Evolutionary conservation across 2,113 vertebrate species (phyloP).

Genomic region (Cynoglossus semilaevis): DNA sequence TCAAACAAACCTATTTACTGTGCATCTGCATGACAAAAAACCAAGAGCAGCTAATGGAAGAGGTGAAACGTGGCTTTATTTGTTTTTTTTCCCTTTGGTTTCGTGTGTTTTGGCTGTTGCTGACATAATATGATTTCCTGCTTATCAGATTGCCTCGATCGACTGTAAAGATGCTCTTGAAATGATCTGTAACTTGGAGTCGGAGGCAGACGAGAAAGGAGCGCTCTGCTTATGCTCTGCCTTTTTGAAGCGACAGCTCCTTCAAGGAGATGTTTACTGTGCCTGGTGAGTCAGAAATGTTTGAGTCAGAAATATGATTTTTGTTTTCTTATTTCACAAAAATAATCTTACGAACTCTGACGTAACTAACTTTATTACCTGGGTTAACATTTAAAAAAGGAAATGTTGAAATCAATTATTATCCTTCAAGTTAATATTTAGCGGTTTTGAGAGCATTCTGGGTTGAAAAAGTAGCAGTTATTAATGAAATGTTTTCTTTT

Average conservation of each 20-base stretch:
- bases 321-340: neutral
- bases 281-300: constrained; percentile 85
- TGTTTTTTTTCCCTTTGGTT: neutral
- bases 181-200: constrained; percentile 99
- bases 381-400: neutral
- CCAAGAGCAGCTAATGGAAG: constrained; percentile 92
- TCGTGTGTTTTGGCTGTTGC: neutral
- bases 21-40: constrained; percentile 93
- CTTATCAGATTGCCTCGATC: constrained; percentile 87
- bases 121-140: constrained; percentile 9
- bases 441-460: too few species aligned
- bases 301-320: constrained; percentile 4
- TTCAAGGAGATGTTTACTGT: constrained; percentile 98
- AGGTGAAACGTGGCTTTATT: constrained; percentile 73
- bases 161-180: constrained; percentile 99
- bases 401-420: too few species aligned
- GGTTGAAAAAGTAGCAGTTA: too few species aligned
- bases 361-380: too few species aligned
- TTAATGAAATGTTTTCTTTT: neutral
- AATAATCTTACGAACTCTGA: too few species aligned
- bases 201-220: constrained; percentile 95
- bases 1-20: constrained; percentile 95
- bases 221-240: constrained; percentile 93
- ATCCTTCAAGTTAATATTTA: too few species aligned
- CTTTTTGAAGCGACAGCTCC: constrained; percentile 94